Conservation (phyloP, 2,113 vertebrate species). For the Murina feae region DNA sequence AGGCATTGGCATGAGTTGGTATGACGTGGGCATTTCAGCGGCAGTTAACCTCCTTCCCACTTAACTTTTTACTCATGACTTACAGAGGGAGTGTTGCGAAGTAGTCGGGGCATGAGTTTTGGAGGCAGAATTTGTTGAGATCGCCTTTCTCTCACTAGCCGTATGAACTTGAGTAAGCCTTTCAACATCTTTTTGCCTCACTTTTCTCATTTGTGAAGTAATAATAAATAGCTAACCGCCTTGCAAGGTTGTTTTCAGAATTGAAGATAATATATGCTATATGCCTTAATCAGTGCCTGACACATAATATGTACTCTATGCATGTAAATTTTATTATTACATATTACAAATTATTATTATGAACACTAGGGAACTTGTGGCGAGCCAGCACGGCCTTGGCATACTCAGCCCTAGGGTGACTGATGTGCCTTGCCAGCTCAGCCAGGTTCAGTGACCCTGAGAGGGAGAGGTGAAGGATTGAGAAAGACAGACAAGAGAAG, state of each 20-base stretch:
- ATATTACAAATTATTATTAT: background rate
- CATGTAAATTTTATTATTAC: background rate
- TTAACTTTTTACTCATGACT: background rate
- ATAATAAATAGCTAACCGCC: background rate
- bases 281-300: background rate
- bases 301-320: background rate
- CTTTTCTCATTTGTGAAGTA: constrained; percentile 10
- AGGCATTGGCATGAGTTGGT: background rate
- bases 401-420: too few relatives aligned
- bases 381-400: too few relatives aligned
- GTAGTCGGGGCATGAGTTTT: background rate
- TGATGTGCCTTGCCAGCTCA: too few relatives aligned
- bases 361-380: background rate
- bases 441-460: too few relatives aligned
- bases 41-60: background rate
- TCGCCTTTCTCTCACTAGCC: background rate
- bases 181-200: background rate
- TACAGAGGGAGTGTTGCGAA: background rate
- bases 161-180: background rate
- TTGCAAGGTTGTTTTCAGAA: background rate
- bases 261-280: background rate
- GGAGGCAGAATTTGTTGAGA: background rate
- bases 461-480: too few relatives aligned
- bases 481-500: too few relatives aligned
- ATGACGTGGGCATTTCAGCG: background rate